These are phyloP conservation scores for Channallabes apus DNA, from an alignment of 2,797 vertebrate species.

Conservation along the genomic window DNA sequence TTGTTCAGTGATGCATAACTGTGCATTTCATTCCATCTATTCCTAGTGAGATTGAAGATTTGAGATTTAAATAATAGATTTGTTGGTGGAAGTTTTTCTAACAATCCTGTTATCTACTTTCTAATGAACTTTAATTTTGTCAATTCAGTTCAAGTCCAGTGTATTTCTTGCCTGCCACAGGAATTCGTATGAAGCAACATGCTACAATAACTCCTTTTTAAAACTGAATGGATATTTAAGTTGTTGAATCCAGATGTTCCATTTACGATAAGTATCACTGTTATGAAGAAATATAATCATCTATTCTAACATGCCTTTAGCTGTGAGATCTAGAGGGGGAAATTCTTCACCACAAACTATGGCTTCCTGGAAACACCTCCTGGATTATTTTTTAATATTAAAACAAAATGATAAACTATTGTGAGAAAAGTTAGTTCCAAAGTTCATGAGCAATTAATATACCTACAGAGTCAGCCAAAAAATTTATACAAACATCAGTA, in stretches of 20 bases:
- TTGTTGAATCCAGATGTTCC: background rate
- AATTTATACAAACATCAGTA: no score
- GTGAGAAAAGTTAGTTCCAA: no score
- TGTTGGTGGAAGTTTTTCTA: background rate
- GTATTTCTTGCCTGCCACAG: background rate
- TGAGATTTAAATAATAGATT: background rate
- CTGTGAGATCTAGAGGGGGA: background rate
- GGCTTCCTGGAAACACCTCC: background rate
- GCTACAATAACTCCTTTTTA: background rate
- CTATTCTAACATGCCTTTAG: background rate
- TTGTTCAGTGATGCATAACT: background rate
- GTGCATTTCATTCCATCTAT: background rate
- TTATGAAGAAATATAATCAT: slow-evolving; percentile 6
- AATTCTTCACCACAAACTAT: background rate
- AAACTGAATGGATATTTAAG: background rate
- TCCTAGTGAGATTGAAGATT: no score
- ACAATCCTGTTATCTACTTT: background rate
- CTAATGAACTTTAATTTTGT: background rate
- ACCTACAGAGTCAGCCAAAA: no score
- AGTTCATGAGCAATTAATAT: no score
- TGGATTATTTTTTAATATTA: background rate
- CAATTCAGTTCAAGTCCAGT: background rate
- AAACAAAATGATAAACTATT: no score
- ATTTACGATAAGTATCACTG: background rate
- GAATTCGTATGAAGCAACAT: background rate